Base-by-base conservation (phyloP, 2,888 invertebrate species). In the Antheraea assamensis region DNA sequence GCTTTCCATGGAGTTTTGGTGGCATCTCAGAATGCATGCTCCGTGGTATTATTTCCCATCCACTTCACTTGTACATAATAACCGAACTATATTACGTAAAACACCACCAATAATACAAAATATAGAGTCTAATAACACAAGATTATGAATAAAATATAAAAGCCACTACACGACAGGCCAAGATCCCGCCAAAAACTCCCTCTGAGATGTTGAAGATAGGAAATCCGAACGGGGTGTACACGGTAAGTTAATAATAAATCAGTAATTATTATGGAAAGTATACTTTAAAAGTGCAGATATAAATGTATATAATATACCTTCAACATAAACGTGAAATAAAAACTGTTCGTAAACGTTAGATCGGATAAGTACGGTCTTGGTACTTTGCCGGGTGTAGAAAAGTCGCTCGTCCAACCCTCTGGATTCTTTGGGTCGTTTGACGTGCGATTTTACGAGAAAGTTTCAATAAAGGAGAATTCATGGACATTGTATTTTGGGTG, bases 401-500 rank as follows among this genome's bases (percentile, higher is more conserved):
- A 79, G 75, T 79, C 77, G 74, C 47, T 73, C 68, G 49, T 70
- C 70, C 70, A 72, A 71, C 84, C 85, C 85, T 80, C 79, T 78
- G 84, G 82, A 85, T 88, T 85, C 84, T 77, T 80, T 80, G 81
- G 82, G 79, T 82, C 87, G 87, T 90, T 89, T 88, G 84, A 88
- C 86, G 85, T 86, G 82, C 85, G 81, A 83, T 88, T 91, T 90
- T 89, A 91, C 87, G 88, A 85, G 83, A 79, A 82, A 80, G 83
- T 86, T 89, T 88, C 90, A 87, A 91, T 90, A 88, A 88, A 90
- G 85, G 78, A 76, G 85, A 84, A 89, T 87, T 88, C 86, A 85
- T 85, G 83, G 81, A 79, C 78, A 81, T 79, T 81, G 83, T 84
- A 58, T 73, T 73, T 73, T 55, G 58, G n/a, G 70, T 68, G 24